These are phyloP conservation scores for Tribolium castaneum DNA, from an alignment of 1,140 invertebrate genomes.

Conservation along the genomic window DNA sequence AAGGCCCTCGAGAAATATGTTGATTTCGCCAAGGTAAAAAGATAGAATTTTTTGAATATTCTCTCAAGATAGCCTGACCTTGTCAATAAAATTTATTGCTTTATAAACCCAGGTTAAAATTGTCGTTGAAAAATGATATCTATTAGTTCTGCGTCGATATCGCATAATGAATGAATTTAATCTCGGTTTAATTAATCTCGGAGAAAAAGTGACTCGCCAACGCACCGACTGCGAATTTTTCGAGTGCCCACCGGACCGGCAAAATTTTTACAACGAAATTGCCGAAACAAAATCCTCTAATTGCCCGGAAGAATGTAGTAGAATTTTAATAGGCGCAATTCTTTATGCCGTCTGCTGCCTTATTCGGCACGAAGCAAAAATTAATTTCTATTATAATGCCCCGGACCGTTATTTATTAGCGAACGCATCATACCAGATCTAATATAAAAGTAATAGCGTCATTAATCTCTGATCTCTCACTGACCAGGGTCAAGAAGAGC, in stretches of 20 bases:
- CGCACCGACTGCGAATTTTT: background rate
- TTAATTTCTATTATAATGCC: constrained; percentile 18
- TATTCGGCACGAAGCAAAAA: constrained; percentile 17
- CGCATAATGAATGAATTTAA: background rate
- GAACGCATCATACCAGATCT: constrained; percentile 1
- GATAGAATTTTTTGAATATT: constrained; percentile 42
- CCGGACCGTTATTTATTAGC: constrained; percentile 16
- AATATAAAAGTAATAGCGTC: constrained; percentile 30
- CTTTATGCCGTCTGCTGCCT: constrained; percentile 1
- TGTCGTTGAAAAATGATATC: constrained; percentile 39
- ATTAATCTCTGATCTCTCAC: constrained; percentile 38
- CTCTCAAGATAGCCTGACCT: constrained; percentile 40
- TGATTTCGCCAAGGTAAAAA: constrained; percentile 42
- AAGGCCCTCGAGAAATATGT: constrained; percentile 40
- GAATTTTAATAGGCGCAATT: constrained; percentile 24
- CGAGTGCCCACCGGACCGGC: background rate
- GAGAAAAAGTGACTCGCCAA: background rate
- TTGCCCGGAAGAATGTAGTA: constrained; percentile 15
- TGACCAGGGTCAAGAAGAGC: constrained; percentile 40
- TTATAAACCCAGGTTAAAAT: constrained; percentile 27
- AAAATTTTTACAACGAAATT: background rate
- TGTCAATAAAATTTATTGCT: constrained; percentile 43
- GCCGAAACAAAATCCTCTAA: constrained; percentile 3
- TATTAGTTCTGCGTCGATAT: constrained; percentile 39
- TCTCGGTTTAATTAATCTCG: background rate